phyloP scores from a whole-genome alignment of 1,140 invertebrate species.

The Bombus confusus region DNA sequence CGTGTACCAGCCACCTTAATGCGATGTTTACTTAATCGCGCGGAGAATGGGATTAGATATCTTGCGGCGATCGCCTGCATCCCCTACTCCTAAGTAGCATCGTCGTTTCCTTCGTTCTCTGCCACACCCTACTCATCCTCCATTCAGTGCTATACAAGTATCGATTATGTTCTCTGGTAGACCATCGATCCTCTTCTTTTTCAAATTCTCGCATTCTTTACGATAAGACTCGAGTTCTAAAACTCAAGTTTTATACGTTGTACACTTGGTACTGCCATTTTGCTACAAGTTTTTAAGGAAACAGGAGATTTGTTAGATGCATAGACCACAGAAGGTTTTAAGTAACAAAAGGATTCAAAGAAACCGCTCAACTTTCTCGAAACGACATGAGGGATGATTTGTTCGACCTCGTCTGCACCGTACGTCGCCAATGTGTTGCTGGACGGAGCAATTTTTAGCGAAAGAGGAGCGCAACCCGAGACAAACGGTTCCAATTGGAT shows the following conservation, averaged over 20 bases:
- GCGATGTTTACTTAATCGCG: constrained; percentile 75
- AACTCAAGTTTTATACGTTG: too few relatives aligned
- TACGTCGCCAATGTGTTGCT: not conserved
- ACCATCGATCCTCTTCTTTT: not conserved
- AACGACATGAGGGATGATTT: not conserved
- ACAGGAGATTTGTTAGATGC: not conserved
- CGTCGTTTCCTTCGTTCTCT: not conserved
- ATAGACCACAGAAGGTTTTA: not conserved
- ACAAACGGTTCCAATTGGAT: constrained; percentile 54
- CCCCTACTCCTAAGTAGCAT: not conserved
- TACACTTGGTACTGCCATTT: not conserved
- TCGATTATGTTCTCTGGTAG: not conserved
- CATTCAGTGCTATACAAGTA: not conserved
- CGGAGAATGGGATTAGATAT: constrained; percentile 72
- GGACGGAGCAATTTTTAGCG: not conserved
- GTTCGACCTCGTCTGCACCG: not conserved
- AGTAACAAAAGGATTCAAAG: not conserved
- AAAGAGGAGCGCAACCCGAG: not conserved
- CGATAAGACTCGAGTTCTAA: not conserved
- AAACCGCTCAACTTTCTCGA: not conserved
- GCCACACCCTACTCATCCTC: not conserved
- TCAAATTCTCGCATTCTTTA: not conserved
- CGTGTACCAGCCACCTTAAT: constrained; percentile 62
- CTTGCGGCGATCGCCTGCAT: not conserved
- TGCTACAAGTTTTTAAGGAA: too few relatives aligned